These are phyloP conservation scores for Oxyscelio sp. DNA, from an alignment of 2,888 invertebrate genomes.

Conservation along the genomic window DNA sequence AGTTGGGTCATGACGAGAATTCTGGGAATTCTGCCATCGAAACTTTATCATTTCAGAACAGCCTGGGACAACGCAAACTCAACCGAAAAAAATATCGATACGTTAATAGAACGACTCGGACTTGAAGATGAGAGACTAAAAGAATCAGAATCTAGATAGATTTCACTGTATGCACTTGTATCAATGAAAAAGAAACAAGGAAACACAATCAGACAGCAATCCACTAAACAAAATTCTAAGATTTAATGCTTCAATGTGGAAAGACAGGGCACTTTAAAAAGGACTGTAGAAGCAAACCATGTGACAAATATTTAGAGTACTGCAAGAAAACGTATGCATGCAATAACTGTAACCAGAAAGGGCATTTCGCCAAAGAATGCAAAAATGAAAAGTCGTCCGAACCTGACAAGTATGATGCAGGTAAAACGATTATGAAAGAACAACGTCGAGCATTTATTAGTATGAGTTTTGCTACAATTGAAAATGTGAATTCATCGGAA, in stretches of 20 bases:
- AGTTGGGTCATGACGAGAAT: too few relatives aligned
- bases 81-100: neutral
- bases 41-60: too few relatives aligned
- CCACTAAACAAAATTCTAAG: neutral
- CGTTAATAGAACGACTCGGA: neutral
- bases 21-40: too few relatives aligned
- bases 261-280: conserved; percentile 73
- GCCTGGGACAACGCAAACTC: too few relatives aligned
- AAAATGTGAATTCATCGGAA: conserved; percentile 57
- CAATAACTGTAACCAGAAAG: neutral
- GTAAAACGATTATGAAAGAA: too few relatives aligned
- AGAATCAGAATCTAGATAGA: neutral
- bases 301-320: neutral
- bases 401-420: too few relatives aligned
- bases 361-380: conserved; percentile 52
- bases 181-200: too few relatives aligned
- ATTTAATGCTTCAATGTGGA: conserved; percentile 60
- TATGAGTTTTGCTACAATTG: conserved; percentile 62
- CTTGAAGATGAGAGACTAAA: neutral
- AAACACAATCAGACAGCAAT: neutral
- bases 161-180: conserved; percentile 7
- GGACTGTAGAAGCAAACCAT: conserved; percentile 40
- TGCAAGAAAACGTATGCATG: neutral
- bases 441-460: conserved; percentile 64
- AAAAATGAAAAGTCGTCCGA: conserved; percentile 51